Conservation (phyloP, 2,888 invertebrate species). For the Pristionchus japonicus region DNA sequence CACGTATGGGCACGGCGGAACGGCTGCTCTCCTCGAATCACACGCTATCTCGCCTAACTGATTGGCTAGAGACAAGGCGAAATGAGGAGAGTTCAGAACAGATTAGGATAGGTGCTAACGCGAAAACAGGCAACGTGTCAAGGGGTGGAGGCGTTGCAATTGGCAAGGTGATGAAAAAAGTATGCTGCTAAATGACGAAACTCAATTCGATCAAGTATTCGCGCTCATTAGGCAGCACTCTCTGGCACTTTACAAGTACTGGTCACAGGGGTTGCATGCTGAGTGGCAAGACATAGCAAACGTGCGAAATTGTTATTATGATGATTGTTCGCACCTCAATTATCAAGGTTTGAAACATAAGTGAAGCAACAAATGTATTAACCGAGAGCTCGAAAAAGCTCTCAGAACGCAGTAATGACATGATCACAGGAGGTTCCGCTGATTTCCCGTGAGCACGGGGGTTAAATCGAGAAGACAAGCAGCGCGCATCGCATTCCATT, state of each 20-base stretch:
- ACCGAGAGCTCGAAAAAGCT: not conserved
- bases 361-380: not conserved
- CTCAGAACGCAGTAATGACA: no score
- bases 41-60: not conserved
- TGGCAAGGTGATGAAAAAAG: not conserved
- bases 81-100: not conserved
- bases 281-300: no score
- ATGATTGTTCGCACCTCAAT: no score
- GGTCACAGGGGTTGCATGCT: not conserved
- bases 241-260: not conserved
- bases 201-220: constrained; percentile 15
- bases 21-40: not conserved
- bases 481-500: not conserved
- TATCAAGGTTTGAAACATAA: not conserved
- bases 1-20: constrained; percentile 1
- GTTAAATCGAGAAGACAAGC: not conserved
- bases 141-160: not conserved
- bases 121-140: not conserved
- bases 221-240: not conserved
- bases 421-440: not conserved
- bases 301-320: no score
- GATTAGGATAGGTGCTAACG: not conserved
- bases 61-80: not conserved
- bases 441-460: not conserved
- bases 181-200: not conserved